Evolutionary conservation across 2,888 invertebrate species (phyloP).

Genomic region (Hirtodrosophila confusa): DNA sequence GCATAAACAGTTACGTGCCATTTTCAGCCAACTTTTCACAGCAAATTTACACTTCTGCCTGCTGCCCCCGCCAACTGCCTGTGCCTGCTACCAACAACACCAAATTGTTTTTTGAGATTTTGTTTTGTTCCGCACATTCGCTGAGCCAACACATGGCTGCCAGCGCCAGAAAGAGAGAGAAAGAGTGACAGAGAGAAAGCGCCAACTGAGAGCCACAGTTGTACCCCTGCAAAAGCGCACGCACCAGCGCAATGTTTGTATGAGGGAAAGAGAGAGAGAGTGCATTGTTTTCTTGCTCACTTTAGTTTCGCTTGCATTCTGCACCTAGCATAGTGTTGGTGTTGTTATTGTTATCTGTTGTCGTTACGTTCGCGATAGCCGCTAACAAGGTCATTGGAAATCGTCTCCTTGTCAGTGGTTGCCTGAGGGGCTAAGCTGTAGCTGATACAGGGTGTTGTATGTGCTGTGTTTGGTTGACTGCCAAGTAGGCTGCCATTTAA

Average conservation of each 20-base stretch:
- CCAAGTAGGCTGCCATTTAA: no score
- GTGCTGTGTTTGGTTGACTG: not conserved
- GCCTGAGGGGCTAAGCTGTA: slow-evolving; percentile 48
- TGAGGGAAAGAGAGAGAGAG: not conserved
- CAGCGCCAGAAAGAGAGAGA: slow-evolving; percentile 18
- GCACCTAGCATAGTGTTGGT: slow-evolving; percentile 10
- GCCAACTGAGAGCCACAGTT: not conserved
- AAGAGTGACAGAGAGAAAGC: not conserved
- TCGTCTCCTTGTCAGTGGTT: slow-evolving; percentile 47
- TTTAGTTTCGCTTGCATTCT: slow-evolving; percentile 21
- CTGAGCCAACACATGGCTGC: slow-evolving; percentile 46
- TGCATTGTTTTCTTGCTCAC: not conserved
- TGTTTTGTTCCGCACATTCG: slow-evolving; percentile 73
- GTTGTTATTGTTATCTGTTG: slow-evolving; percentile 17
- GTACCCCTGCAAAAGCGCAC: slow-evolving; percentile 37
- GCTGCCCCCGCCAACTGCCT: slow-evolving; percentile 4
- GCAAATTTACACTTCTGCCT: slow-evolving; percentile 22
- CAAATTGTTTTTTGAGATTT: slow-evolving; percentile 56
- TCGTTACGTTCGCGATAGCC: slow-evolving; percentile 32
- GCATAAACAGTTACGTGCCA: slow-evolving; percentile 67
- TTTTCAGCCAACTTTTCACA: slow-evolving; percentile 19
- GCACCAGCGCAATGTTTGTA: slow-evolving; percentile 10
- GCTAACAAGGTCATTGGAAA: slow-evolving; percentile 78
- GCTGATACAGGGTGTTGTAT: slow-evolving; percentile 49
- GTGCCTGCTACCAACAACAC: slow-evolving; percentile 9